Evolutionary conservation across 1,140 invertebrate species (phyloP).

Genomic region (Zaprionus ornatus): DNA sequence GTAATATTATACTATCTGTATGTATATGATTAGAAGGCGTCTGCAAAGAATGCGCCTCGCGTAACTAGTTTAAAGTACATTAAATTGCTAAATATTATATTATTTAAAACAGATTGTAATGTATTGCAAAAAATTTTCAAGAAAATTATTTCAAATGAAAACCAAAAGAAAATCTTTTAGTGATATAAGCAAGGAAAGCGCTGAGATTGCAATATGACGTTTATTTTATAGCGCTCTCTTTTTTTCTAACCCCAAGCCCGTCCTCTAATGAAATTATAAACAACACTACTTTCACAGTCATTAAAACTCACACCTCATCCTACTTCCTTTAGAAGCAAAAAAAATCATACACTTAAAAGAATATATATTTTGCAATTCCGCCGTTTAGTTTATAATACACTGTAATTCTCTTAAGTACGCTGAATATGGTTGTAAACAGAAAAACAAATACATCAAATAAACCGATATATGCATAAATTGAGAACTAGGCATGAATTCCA

Average conservation of each 20-base stretch:
- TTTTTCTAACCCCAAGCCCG: constrained; percentile 49
- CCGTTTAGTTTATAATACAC: constrained; percentile 65
- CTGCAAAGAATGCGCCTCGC: constrained; percentile 61
- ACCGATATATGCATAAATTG: constrained; percentile 33
- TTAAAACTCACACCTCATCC: constrained; percentile 29
- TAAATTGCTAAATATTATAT: constrained; percentile 38
- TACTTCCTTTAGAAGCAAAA: constrained; percentile 10
- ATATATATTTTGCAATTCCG: constrained; percentile 41
- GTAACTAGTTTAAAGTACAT: constrained; percentile 59
- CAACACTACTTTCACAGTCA: constrained; percentile 39
- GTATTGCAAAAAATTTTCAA: constrained; percentile 30
- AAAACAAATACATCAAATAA: constrained; percentile 20
- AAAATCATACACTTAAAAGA: background rate
- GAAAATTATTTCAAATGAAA: constrained; percentile 26
- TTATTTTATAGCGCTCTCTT: constrained; percentile 55
- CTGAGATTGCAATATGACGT: constrained; percentile 71
- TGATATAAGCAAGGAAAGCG: constrained; percentile 58
- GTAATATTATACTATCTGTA: constrained; percentile 39
- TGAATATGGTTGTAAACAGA: constrained; percentile 72
- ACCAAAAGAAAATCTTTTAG: constrained; percentile 62
- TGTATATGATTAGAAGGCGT: constrained; percentile 67
- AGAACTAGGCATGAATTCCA: constrained; percentile 31
- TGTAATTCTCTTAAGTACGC: constrained; percentile 63
- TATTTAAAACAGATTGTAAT: constrained; percentile 49
- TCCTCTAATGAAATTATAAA: constrained; percentile 71